Base-by-base conservation (phyloP, 2,797 vertebrate species). In the Gymnoscopelus braueri region DNA sequence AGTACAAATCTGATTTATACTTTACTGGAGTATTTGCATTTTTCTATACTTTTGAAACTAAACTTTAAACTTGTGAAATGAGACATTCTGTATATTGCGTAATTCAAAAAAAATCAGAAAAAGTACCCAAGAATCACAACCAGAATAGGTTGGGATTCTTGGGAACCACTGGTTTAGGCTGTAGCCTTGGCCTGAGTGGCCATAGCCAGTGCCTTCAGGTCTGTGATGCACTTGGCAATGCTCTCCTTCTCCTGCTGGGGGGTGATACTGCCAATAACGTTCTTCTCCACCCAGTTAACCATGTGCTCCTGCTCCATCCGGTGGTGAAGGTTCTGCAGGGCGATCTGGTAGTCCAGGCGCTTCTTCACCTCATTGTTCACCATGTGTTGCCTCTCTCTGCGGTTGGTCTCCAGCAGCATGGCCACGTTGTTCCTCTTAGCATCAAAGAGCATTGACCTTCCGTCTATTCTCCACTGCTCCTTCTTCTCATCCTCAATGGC, bases 211-310 rank as follows among this genome's bases (percentile, higher is more conserved):
- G 82, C 79, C 82, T 97, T 98, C 78, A 99, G 93, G 85, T 99
- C 97, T 58, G 93, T 13, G 80, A 98, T 97, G 90, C 97, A 98
- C 88, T 99, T 99, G 55, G 95, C 92, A 58, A 99, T 95, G 70
- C 96, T 98, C 60, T 96, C 96, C 67, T 98, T 97, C 79, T 99
- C 97, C 98, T 98, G 97, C 74, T 97, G 96, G n/a, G 95, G 92
- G 1, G 96, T 96, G 90, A 99, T 96, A 92, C 97, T 99, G 87
- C 95, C 69, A 7, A 96, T 2, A 7, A 98, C 97, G 0, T 11
- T 95, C 73, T 94, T 96, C 92, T 98, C 97, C 77, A 99, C 95
- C 98, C 98, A 99, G 85, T 92, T 92, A 65, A 98, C 92, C 98
- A 99, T 94, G 91, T 99, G 93, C 35, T 98, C 97, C 85, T 96